Base-by-base conservation (phyloP, 2,113 vertebrate species). In the Paraplagusia blochii region DNA sequence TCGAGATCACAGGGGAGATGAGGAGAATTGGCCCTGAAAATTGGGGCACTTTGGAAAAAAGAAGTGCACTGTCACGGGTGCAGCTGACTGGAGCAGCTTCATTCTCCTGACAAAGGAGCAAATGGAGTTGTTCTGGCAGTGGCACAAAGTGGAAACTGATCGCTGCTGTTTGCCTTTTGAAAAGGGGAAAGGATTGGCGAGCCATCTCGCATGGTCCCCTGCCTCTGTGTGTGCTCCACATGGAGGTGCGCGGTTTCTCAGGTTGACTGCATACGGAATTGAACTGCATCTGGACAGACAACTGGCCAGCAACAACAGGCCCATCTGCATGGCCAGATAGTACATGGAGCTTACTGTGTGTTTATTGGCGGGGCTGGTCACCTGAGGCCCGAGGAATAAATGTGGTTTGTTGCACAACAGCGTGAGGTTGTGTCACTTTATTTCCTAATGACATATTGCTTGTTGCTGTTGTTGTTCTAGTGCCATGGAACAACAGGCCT, bases 291-390 rank as follows among this genome's bases (percentile, higher is more conserved):
- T 82, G 80, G 71, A 51, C 14, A 44, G 35, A 39, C 53, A 58
- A 55, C 40, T 52, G n/a, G 65, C 79, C 66, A 77, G 68, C 55
- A 74, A 70, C 63, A 82, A 53, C 64, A 55, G 53, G 47, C 35
- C 45, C 52, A 58, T 72, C 11, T 47, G 66, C 53, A 53, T 51
- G 51, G 55, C 48, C 50, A 59, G 44, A 63, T 18, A 83, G 56
- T 56, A 34, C 68, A 65, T 39, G 44, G 53, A 53, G 62, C 42
- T 64, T 61, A 14, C 33, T 8, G 14, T 79, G 72, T 79, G 65
- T 76, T 81, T 77, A 66, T 68, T 84, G 79, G 80, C 64, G 76
- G 54, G 12, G 44, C 47, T 48, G 59, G 60, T 61, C 65, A 66
- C 47, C 49, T 73, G n/a, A 61, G 63, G 50, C 44, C 58, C 19